Evolutionary conservation across 2,888 invertebrate genomes (phyloP).

Genomic region (Acronicta aceris): DNA sequence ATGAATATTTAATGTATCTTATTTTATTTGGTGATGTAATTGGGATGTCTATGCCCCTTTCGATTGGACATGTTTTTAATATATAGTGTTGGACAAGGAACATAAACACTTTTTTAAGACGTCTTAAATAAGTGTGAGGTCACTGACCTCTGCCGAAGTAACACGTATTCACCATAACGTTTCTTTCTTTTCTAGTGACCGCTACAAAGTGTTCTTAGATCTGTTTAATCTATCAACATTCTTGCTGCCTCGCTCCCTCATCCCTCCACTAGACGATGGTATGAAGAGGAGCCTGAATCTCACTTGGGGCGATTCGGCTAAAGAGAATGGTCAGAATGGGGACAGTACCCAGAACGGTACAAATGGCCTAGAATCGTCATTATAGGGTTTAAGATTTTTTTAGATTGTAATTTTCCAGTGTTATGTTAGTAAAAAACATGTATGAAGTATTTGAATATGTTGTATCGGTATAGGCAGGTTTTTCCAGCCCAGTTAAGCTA

Average conservation of each 20-base stretch:
- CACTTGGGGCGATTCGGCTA: constrained; percentile 83
- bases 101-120: no score
- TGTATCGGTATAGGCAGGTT: no score
- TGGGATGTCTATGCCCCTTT: no score
- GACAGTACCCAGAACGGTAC: constrained; percentile 11
- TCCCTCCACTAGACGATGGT: constrained; percentile 95
- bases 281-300: constrained; percentile 94
- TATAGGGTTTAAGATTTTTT: constrained; percentile 53
- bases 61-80: no score
- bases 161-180: no score
- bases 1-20: no score
- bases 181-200: constrained; percentile 92
- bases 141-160: no score
- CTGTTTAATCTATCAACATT: constrained; percentile 99
- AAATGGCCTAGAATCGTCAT: constrained; percentile 59
- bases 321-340: constrained; percentile 22
- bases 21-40: no score
- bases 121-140: no score
- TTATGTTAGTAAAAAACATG: background rate
- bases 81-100: no score
- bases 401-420: constrained; percentile 22
- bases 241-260: constrained; percentile 96
- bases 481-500: no score
- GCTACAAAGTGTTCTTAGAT: constrained; percentile 99
- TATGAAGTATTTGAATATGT: background rate